Evolutionary conservation across 2,888 invertebrate genomes (phyloP).

Genomic region (Chrysolina americana): DNA sequence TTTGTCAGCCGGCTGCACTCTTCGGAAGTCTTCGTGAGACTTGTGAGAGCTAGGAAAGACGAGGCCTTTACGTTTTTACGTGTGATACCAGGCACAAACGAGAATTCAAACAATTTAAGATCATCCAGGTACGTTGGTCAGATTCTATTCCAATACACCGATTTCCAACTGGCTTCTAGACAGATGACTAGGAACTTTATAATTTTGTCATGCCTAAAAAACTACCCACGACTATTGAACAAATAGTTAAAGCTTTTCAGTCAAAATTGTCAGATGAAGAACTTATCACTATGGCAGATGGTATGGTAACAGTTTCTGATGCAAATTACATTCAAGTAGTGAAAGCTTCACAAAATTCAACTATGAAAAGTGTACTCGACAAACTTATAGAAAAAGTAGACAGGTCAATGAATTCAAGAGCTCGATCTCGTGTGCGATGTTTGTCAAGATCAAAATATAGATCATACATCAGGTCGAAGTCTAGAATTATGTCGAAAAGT

Average conservation of each 20-base stretch:
- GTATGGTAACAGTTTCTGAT: too few species aligned
- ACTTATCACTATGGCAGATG: conserved; percentile 4
- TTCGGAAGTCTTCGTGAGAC: too few species aligned
- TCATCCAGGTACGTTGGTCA: too few species aligned
- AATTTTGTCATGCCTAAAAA: conserved; percentile 1
- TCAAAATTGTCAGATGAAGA: not conserved
- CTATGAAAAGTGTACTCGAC: not conserved
- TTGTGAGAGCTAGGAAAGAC: too few species aligned
- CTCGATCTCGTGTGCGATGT: not conserved
- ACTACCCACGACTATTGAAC: not conserved
- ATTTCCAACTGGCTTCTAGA: not conserved
- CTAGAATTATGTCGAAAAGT: not conserved
- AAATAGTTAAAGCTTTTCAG: not conserved
- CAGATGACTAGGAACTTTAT: not conserved
- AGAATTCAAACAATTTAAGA: too few species aligned
- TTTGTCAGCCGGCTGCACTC: too few species aligned
- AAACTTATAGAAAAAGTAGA: not conserved
- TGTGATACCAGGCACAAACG: too few species aligned
- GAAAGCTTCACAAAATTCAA: not conserved
- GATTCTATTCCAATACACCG: too few species aligned
- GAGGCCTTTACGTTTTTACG: too few species aligned
- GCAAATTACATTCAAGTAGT: not conserved
- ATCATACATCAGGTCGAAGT: not conserved
- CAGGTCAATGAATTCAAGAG: not conserved
- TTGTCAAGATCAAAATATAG: not conserved